Evolutionary conservation across 2,797 vertebrate genomes (phyloP).

Genomic region (Coregonus ussuriensis): DNA sequence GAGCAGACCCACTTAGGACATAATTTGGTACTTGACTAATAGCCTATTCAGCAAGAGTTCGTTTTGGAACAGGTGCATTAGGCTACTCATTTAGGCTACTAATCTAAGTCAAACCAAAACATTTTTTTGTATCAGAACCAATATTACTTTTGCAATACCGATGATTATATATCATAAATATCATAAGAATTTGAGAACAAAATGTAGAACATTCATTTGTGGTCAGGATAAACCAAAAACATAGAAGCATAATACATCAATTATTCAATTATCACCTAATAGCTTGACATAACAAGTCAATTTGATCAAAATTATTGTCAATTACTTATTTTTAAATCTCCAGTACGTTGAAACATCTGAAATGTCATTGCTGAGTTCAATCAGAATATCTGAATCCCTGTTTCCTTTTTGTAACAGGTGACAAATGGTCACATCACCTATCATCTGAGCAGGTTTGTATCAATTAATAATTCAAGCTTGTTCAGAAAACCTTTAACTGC

Average conservation of each 20-base stretch:
- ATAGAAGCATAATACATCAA: neutral
- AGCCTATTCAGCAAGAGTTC: neutral
- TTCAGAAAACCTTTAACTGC: neutral
- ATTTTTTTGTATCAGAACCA: neutral
- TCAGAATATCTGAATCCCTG: constrained; percentile 15
- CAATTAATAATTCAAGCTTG: neutral
- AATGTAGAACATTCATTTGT: no score
- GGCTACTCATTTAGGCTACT: neutral
- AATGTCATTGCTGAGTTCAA: constrained; percentile 1
- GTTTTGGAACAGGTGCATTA: neutral
- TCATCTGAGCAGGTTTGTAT: neutral
- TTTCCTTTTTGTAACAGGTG: constrained; percentile 67
- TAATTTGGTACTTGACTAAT: neutral
- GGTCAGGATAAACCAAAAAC: neutral
- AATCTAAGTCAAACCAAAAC: neutral
- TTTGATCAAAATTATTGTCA: neutral
- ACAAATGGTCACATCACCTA: constrained; percentile 31
- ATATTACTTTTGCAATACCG: neutral
- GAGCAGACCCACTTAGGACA: neutral
- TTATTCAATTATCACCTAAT: neutral
- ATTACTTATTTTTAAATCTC: neutral
- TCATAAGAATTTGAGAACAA: no score
- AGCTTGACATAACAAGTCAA: neutral
- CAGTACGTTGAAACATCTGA: neutral
- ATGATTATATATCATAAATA: neutral